Evolutionary conservation across 92 coral and sea anemone genomes (phyloP), one percentile per base, ranked within the genome.

Genomic region (Hydrozoanthus gracilis): DNA sequence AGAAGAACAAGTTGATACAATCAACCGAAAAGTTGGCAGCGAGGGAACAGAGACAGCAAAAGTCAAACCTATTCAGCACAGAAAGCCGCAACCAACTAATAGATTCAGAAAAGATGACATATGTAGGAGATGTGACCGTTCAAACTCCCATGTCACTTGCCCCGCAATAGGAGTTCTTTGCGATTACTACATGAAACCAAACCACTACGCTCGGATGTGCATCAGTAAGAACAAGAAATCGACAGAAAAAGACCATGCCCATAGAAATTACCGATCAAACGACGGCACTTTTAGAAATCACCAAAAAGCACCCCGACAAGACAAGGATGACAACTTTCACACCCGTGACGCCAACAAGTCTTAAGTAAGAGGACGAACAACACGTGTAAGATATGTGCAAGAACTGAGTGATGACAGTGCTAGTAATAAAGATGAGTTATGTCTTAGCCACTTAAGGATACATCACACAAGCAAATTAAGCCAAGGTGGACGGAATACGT

Each of bases 1-100:
- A 44, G 54, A 86, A 18, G 92, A 78, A 55, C 92, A 89, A 72
- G 90, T 87, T 44, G 77, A 77, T 15, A 82, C 79, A 27, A 89
- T 86, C n/a, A 18, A 68, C 54, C 18, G 73, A 35, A 64, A 64
- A 64, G 27, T 64, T 8, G 69, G 4, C 69, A 58, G n/a, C 65
- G 65, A 3, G 65, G 65, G 65, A 58, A 58, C 65, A 58, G 65
- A 58, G 65, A 58, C 16, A 4, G 65, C 65, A 16, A 58, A 58
- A 58, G 65, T 58, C 65, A 58, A 58, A 58, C 12, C 14, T 13
- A 58, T 58, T 58, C 12, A 58, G 12, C 12, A 5, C 14, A 58
- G 65, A 58, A 58, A 58, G n/a, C 65, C 65, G 65, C 0, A 27
- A 27, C 39, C 39, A 27, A 27, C 39, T 27, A 27, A 0, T 27